Evolutionary conservation across 1,140 invertebrate species (phyloP).

Genomic region (Drosophila guanche): DNA sequence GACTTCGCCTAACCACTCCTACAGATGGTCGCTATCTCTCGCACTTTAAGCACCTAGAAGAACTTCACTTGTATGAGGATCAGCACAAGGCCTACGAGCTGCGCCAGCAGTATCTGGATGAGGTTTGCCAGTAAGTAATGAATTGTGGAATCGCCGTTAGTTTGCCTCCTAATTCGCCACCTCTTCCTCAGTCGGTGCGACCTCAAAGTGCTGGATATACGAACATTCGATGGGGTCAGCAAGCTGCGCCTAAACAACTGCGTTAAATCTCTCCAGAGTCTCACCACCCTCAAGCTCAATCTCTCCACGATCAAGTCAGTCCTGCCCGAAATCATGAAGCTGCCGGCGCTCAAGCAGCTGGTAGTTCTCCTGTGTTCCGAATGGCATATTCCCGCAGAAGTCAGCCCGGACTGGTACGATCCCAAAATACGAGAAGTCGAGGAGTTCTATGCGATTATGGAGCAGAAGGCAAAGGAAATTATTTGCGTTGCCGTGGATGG

Average conservation of each 20-base stretch:
- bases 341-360: constrained; percentile 60
- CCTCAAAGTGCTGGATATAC: constrained; percentile 65
- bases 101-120: constrained; percentile 66
- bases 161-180: not conserved
- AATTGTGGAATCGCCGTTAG: not conserved
- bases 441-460: constrained; percentile 74
- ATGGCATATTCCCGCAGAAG: constrained; percentile 49
- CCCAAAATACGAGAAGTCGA: constrained; percentile 69
- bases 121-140: constrained; percentile 57
- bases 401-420: constrained; percentile 63
- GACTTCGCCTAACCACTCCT: constrained; percentile 64
- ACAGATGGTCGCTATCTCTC: constrained; percentile 63
- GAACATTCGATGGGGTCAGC: constrained; percentile 65
- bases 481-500: constrained; percentile 68
- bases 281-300: constrained; percentile 65
- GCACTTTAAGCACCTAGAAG: constrained; percentile 61
- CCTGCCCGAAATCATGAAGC: constrained; percentile 47
- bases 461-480: constrained; percentile 53
- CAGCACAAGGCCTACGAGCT: constrained; percentile 70
- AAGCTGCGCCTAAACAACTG: constrained; percentile 61
- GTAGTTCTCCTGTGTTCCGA: constrained; percentile 68
- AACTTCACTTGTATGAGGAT: constrained; percentile 71
- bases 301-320: constrained; percentile 66
- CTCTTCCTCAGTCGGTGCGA: constrained; percentile 37
- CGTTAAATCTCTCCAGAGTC: constrained; percentile 47